phyloP scores from a whole-genome alignment of 2,113 vertebrate species.

The Pteronura brasiliensis region DNA sequence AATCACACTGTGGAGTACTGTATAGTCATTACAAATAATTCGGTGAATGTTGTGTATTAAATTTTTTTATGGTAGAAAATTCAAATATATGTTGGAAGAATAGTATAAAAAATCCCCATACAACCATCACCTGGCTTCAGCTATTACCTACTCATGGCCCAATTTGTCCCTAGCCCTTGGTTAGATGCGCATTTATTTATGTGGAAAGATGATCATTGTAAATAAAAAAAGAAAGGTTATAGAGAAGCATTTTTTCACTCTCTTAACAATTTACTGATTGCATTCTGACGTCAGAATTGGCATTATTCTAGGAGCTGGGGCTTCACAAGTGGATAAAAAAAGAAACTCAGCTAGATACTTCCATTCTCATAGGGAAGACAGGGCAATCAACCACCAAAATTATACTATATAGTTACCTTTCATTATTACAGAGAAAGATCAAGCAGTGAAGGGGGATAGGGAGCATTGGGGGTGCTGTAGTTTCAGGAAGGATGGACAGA shows the following conservation, averaged over 20 bases:
- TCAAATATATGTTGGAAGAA: not conserved
- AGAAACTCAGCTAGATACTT: not conserved
- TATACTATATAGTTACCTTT: not conserved
- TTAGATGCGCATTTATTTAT: not conserved
- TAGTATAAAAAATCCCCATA: not conserved
- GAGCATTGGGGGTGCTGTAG: rapidly evolving
- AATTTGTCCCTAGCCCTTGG: not conserved
- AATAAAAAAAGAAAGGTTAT: not conserved
- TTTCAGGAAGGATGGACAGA: not conserved
- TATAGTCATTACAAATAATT: not conserved
- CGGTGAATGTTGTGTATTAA: not conserved
- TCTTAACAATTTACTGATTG: not conserved
- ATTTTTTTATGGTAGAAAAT: not conserved
- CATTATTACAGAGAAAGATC: not conserved
- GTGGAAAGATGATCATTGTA: not conserved
- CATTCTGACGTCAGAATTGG: not conserved
- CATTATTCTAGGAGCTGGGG: not conserved
- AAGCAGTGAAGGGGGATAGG: not conserved
- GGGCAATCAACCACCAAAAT: not conserved
- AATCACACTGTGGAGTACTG: not conserved
- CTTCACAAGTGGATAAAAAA: not conserved
- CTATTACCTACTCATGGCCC: not conserved
- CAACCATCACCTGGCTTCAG: not conserved
- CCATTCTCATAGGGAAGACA: not conserved
- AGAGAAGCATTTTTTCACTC: not conserved